phyloP scores from a whole-genome alignment of 2,797 vertebrate species.

The Gymnoscopelus braueri region DNA sequence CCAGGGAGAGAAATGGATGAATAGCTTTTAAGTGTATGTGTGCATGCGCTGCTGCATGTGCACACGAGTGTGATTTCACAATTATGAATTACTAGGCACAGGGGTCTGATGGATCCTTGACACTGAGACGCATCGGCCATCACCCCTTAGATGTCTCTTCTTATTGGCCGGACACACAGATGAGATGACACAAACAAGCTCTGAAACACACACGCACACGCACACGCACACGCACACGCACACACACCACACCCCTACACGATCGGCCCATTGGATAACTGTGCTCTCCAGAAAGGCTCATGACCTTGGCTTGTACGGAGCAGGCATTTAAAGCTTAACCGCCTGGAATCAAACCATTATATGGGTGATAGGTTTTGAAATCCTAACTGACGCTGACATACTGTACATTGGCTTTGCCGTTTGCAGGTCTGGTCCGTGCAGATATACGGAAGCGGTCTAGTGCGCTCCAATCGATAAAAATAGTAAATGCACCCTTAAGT shows the following conservation, averaged over 20 bases:
- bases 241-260: constrained; percentile 6
- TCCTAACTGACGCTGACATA: background rate
- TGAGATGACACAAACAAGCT: too few species aligned
- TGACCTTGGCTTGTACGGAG: background rate
- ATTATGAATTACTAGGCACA: constrained; percentile 11
- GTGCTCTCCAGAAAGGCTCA: background rate
- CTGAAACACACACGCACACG: constrained; percentile 1
- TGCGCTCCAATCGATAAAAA: too few species aligned
- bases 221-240: constrained; percentile 10
- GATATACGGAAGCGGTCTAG: too few species aligned
- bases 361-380: constrained; percentile 2
- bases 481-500: too few species aligned
- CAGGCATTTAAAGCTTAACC: background rate
- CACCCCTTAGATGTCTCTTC: constrained; percentile 24
- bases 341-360: constrained; percentile 14
- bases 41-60: background rate
- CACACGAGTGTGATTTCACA: constrained; percentile 4
- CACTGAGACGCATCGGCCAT: constrained; percentile 5
- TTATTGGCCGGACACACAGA: background rate
- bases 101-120: constrained; percentile 15
- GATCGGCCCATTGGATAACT: background rate
- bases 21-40: background rate
- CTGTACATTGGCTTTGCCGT: too few species aligned
- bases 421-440: too few species aligned
- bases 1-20: too few species aligned